A percentile compares a stretch with the other conserved stretches of the same genome.
Conservation (phyloP, 1,140 invertebrate genomes). For the Trichogramma pretiosum region DNA sequence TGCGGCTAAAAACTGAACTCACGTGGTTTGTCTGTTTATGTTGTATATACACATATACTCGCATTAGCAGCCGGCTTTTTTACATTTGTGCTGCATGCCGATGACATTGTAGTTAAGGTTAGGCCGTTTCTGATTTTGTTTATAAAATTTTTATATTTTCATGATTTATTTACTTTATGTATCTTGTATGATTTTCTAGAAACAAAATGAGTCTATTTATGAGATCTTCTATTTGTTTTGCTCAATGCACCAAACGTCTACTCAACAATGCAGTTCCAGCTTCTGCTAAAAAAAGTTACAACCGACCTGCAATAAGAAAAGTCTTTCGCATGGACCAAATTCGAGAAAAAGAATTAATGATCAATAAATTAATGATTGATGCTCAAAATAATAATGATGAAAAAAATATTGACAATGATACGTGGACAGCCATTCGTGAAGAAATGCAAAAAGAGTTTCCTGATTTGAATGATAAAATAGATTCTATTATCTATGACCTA, state of each 20-base stretch:
- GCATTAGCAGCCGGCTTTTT: too few relatives aligned
- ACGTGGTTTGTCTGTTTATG: too few relatives aligned
- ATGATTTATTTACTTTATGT: not conserved
- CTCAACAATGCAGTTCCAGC: not conserved
- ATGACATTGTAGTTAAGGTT: too few relatives aligned
- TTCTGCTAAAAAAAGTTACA: not conserved
- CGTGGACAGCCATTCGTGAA: slow-evolving; percentile 21
- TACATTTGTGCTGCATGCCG: too few relatives aligned
- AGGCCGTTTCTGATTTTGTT: too few relatives aligned
- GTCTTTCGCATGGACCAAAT: too few relatives aligned
- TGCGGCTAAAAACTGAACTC: too few relatives aligned
- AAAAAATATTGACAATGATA: slow-evolving; percentile 4
- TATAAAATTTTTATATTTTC: too few relatives aligned
- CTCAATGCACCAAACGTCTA: not conserved
- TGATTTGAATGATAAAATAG: slow-evolving; percentile 42
- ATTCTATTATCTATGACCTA: slow-evolving; percentile 48
- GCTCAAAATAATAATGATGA: not conserved
- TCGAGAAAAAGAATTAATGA: too few relatives aligned
- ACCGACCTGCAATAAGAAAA: not conserved
- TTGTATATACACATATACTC: too few relatives aligned
- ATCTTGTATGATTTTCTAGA: not conserved
- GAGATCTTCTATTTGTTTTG: not conserved
- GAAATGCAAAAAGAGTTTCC: not conserved
- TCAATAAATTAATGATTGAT: not conserved
- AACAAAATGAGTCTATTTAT: slow-evolving; percentile 9